Conservation (phyloP, 2,113 vertebrate species). For the Cheilinus undulatus region DNA sequence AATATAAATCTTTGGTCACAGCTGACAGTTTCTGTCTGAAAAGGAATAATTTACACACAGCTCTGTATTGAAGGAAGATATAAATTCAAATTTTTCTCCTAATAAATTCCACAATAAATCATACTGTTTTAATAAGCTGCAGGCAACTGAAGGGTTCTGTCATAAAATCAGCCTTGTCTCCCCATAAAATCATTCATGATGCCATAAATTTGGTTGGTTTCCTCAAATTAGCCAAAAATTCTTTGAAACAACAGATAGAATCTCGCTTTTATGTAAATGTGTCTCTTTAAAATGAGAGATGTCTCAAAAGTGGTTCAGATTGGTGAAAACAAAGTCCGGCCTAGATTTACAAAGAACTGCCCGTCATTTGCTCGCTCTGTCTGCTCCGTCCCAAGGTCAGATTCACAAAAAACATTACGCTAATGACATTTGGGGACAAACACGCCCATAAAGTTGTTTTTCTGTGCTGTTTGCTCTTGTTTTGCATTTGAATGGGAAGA, state of each 20-base stretch:
- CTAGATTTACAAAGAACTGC: too few relatives aligned
- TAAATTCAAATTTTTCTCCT: conserved; percentile 3
- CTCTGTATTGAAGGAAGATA: background rate
- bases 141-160: conserved; percentile 2
- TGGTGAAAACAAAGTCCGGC: background rate
- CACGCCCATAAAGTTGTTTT: too few relatives aligned
- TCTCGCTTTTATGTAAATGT: background rate
- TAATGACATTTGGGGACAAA: too few relatives aligned
- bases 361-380: too few relatives aligned
- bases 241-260: background rate
- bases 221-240: background rate
- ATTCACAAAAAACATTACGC: too few relatives aligned
- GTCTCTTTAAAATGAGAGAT: conserved; percentile 16
- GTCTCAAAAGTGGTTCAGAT: background rate
- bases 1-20: conserved; percentile 36
- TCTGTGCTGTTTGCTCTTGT: too few relatives aligned
- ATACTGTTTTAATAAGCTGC: background rate
- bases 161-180: background rate
- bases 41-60: conserved; percentile 1
- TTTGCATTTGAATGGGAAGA: too few relatives aligned
- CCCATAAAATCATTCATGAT: background rate
- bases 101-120: conserved; percentile 7
- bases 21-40: conserved; percentile 46
- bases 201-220: background rate
- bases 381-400: too few relatives aligned